Percentiles rank a stretch among this genome's conserved stretches.
These are phyloP conservation scores for Drosophila neocordata DNA, from an alignment of 1,140 invertebrate genomes.

Conservation along the genomic window DNA sequence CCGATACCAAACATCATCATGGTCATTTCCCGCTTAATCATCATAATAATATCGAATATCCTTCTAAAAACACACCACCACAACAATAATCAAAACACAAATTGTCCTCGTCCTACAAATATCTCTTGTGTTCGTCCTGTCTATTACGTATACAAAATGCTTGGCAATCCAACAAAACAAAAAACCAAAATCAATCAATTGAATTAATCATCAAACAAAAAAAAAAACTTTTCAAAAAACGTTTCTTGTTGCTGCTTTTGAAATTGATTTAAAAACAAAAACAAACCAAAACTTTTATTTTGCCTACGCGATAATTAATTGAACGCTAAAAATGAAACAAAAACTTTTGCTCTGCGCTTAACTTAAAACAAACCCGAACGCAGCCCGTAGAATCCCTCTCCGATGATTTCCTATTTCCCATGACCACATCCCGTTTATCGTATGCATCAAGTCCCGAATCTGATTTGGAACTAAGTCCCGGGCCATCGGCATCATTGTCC, in stretches of 20 bases:
- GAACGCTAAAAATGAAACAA: slow-evolving; percentile 32
- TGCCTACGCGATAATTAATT: slow-evolving; percentile 10
- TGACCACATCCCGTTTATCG: slow-evolving; percentile 95
- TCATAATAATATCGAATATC: slow-evolving; percentile 57
- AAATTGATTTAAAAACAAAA: slow-evolving; percentile 41
- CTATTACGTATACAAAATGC: slow-evolving; percentile 62
- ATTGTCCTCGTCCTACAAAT: slow-evolving; percentile 67
- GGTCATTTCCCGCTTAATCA: slow-evolving; percentile 82
- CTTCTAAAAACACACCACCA: slow-evolving; percentile 54
- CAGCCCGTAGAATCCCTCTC: slow-evolving; percentile 92
- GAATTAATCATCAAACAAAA: slow-evolving; percentile 40
- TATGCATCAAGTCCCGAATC: slow-evolving; percentile 98
- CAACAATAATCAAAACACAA: slow-evolving; percentile 54
- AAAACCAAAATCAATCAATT: slow-evolving; percentile 45
- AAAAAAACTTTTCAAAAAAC: slow-evolving; percentile 31
- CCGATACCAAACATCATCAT: slow-evolving; percentile 73
- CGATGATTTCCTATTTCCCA: slow-evolving; percentile 98
- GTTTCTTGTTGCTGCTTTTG: slow-evolving; percentile 77
- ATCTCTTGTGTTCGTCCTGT: slow-evolving; percentile 73
- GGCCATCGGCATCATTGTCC: slow-evolving; percentile 86
- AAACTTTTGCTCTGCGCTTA: slow-evolving; percentile 52
- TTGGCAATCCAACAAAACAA: slow-evolving; percentile 60
- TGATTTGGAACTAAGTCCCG: slow-evolving; percentile 93
- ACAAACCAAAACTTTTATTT: neutral
- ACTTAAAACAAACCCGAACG: slow-evolving; percentile 41